Conservation (phyloP, 2,113 vertebrate genomes). For the Pagrus major region DNA sequence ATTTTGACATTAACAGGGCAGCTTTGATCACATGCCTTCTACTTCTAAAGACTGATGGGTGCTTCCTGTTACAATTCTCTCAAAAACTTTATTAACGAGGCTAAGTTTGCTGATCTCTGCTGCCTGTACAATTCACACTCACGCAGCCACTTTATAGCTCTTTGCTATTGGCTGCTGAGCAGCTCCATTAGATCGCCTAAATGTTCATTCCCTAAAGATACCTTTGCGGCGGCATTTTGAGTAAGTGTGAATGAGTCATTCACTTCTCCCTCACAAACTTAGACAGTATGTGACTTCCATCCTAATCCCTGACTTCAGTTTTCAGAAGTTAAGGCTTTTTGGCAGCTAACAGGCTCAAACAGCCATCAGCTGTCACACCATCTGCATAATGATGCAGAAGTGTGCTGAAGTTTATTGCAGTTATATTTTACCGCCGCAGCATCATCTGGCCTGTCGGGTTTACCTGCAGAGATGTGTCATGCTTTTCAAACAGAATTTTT, state of each 20-base stretch:
- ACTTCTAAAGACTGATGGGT: not conserved
- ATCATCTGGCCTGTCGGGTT: constrained; percentile 49
- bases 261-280: constrained; percentile 32
- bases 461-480: constrained; percentile 32
- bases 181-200: not conserved
- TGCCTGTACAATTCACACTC: not conserved
- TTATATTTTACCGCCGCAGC: constrained; percentile 53
- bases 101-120: constrained; percentile 1
- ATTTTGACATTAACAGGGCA: constrained; percentile 33
- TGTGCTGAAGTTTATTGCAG: constrained; percentile 41
- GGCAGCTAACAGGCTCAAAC: constrained; percentile 64
- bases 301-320: constrained; percentile 46
- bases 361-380: constrained; percentile 55
- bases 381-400: constrained; percentile 50
- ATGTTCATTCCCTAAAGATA: constrained; percentile 46
- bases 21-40: constrained; percentile 43
- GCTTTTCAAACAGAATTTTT: not conserved
- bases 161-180: not conserved
- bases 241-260: constrained; percentile 52
- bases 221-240: constrained; percentile 39
- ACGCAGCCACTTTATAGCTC: not conserved
- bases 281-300: constrained; percentile 50
- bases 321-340: constrained; percentile 45
- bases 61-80: not conserved
- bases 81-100: not conserved